phyloP scores from a whole-genome alignment of 2,888 invertebrate species.

The Patella depressa region DNA sequence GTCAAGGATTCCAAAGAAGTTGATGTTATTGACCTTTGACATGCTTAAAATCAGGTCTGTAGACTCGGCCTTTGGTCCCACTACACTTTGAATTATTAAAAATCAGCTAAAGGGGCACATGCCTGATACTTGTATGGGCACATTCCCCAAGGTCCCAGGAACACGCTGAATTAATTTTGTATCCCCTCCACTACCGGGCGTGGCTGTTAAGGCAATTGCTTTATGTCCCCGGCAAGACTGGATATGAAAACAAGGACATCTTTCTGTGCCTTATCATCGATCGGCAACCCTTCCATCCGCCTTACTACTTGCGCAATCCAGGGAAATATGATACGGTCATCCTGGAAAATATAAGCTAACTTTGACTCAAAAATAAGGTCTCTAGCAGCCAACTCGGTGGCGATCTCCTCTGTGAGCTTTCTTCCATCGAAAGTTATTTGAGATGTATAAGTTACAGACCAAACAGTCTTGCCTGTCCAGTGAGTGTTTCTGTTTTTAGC shows the following conservation, averaged over 20 bases:
- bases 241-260: constrained; percentile 6
- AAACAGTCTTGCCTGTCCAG: constrained; percentile 6
- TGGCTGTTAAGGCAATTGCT: too few species aligned
- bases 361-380: neutral
- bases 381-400: constrained; percentile 1
- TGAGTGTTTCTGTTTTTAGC: neutral
- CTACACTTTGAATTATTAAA: too few species aligned
- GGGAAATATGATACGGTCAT: neutral
- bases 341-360: neutral
- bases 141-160: too few species aligned
- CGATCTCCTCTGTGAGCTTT: neutral
- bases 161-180: too few species aligned
- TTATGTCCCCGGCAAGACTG: too few species aligned
- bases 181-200: too few species aligned
- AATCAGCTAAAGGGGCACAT: too few species aligned
- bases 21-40: too few species aligned
- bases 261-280: neutral
- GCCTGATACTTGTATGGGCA: too few species aligned
- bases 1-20: too few species aligned
- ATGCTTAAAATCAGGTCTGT: too few species aligned
- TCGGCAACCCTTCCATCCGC: neutral
- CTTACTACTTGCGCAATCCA: neutral
- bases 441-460: neutral
- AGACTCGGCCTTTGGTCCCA: too few species aligned
- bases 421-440: neutral